A percentile compares a stretch with the other conserved stretches of the same genome.
These are phyloP conservation scores for Lordiphosa collinella DNA, from an alignment of 1,140 invertebrate genomes.

Conservation along the genomic window DNA sequence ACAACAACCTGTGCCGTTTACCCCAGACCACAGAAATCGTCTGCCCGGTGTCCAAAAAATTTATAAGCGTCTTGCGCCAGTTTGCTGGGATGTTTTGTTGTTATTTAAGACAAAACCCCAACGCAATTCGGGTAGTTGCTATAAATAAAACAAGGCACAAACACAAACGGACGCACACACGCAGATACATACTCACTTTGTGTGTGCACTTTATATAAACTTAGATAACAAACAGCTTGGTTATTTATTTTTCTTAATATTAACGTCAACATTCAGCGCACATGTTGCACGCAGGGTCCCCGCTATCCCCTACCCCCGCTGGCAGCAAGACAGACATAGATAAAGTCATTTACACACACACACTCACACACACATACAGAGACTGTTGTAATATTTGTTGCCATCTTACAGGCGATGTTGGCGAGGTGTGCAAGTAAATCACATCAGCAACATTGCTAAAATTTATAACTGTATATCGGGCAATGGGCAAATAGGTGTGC, in stretches of 20 bases:
- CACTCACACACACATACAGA: slow-evolving; percentile 15
- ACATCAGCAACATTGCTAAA: slow-evolving; percentile 71
- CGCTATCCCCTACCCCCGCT: slow-evolving; percentile 18
- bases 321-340: slow-evolving; percentile 43
- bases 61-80: slow-evolving; percentile 67
- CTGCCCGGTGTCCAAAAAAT: slow-evolving; percentile 48
- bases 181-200: neutral
- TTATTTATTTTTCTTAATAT: slow-evolving; percentile 79
- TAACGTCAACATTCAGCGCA: slow-evolving; percentile 78
- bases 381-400: slow-evolving; percentile 67
- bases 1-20: no score
- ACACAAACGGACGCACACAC: slow-evolving; percentile 9
- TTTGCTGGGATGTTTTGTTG: slow-evolving; percentile 42
- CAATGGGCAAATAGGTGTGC: slow-evolving; percentile 6
- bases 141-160: slow-evolving; percentile 66
- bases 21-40: neutral
- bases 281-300: slow-evolving; percentile 70
- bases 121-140: slow-evolving; percentile 72
- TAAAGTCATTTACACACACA: slow-evolving; percentile 64
- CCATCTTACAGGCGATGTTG: slow-evolving; percentile 67
- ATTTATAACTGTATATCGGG: slow-evolving; percentile 66
- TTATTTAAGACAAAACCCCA: slow-evolving; percentile 68
- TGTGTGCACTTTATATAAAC: slow-evolving; percentile 72
- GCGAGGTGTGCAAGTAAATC: slow-evolving; percentile 76
- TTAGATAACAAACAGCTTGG: slow-evolving; percentile 78